Evolutionary conservation across 2,113 vertebrate genomes (phyloP).

Genomic region (Mystacornis crossleyi): DNA sequence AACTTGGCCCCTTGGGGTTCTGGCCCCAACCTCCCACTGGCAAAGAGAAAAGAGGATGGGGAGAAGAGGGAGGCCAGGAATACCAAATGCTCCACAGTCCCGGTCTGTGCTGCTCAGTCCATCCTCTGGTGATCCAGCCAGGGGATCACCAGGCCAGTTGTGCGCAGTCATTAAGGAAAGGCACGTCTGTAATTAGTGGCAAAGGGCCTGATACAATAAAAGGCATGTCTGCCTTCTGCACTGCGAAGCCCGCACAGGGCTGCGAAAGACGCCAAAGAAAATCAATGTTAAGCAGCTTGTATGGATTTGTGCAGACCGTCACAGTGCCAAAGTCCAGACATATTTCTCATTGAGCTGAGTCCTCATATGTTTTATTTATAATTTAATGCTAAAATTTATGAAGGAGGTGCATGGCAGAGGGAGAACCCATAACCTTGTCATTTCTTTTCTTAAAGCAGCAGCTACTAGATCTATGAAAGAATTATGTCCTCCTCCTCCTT

Average conservation of each 20-base stretch:
- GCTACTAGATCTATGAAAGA: slow-evolving; percentile 21
- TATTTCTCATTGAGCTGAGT: slow-evolving; percentile 57
- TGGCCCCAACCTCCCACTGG: not conserved
- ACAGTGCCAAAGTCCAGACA: slow-evolving; percentile 63
- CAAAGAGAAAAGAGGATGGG: not conserved
- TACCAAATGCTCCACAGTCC: not conserved
- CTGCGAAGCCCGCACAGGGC: not conserved
- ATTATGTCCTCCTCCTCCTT: not conserved
- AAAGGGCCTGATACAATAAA: slow-evolving; percentile 43
- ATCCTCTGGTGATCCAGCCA: not conserved
- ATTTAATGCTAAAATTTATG: slow-evolving; percentile 64
- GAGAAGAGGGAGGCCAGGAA: not conserved
- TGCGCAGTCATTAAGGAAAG: slow-evolving; percentile 40
- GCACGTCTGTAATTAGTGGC: slow-evolving; percentile 61
- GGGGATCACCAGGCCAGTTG: not conserved
- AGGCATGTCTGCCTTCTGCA: slow-evolving; percentile 55
- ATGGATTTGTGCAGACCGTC: slow-evolving; percentile 60
- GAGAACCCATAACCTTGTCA: slow-evolving; percentile 41
- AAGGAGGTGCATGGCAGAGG: slow-evolving; percentile 27
- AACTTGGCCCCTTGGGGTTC: not conserved
- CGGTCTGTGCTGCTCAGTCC: not conserved
- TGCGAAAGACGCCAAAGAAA: slow-evolving; percentile 60
- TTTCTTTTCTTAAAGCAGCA: slow-evolving; percentile 55
- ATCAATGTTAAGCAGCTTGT: slow-evolving; percentile 65
- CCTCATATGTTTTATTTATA: slow-evolving; percentile 65